Base-by-base conservation (phyloP, 2,797 vertebrate genomes). In the Argya squamiceps region DNA sequence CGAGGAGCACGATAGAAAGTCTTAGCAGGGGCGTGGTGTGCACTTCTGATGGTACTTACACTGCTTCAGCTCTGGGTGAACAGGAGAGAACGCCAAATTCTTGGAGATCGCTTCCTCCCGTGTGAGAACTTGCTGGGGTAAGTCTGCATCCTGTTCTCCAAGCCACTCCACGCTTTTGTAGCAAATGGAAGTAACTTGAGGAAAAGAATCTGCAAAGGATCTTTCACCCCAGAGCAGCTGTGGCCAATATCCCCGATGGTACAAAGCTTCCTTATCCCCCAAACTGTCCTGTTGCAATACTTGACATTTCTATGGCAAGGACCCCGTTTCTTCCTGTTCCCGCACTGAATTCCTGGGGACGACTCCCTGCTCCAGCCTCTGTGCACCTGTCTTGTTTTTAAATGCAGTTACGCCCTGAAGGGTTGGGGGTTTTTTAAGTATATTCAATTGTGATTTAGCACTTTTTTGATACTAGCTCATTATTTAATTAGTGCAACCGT, bases 391-490 rank as follows among this genome's bases (percentile, higher is more conserved):
- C 85, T 77, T 74, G 34, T 82, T 89, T 95, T 85, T 60, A 89
- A 92, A 95, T 46, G 70, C 96, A 93, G 83, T 93, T 95, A 52
- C 30, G 89, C 84, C 88, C 92, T 64, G 64, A 86, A 78, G 74
- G 77, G 80, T 84, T 91, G 88, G 77, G 75, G 60, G 29, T 90
- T 95, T 95, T 95, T 58, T 21, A 91, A 73, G 34, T 92, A 81
- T 89, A 90, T 93, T 96, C 94, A 56, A 43, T 96, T 89, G 96
- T 95, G 88, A 96, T 93, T 94, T 95, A 97, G 97, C 97, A 97
- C 97, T 97, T 97, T 96, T 97, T 97, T 95, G 65, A 96, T 96
- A 96, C 92, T 97, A 97, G 95, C 86, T 97, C 77, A 64, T 94
- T 94, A 97, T 96, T 97, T 96, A 97, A 97, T 91, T 89, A 89